Evolutionary conservation across 2,797 vertebrate genomes (phyloP), one percentile per base, ranked within the genome.

Genomic region (Amphiprion clarkii): DNA sequence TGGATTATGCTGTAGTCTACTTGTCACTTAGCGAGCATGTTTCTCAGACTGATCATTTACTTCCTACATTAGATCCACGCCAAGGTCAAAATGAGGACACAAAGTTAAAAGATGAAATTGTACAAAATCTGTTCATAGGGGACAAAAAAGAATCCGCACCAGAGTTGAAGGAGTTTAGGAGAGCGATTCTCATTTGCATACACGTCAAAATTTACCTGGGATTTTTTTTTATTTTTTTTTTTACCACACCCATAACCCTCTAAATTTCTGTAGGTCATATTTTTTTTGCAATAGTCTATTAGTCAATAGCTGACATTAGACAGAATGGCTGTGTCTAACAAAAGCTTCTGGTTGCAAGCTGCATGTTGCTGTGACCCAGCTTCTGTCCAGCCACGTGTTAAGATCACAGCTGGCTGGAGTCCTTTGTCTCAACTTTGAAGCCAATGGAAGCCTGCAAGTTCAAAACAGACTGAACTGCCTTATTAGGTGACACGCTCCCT

Each of bases 391-490:
- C 68, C 84, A 85, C 33, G 61, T 82, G 70, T 81, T 63, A 5
- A 17, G 17, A 61, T 62, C 54, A 27, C 73, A 85, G 67, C 81
- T 81, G 77, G 74, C 49, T 69, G 19, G 11, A 31, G 36, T 70
- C 61, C 61, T 78, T 82, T 86, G 81, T 88, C 77, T 31, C 40
- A 33, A n/a, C 57, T 64, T 54, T 66, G 33, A 17, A 59, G 61
- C 54, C 48, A 23, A 70, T 14, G 48, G 63, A 13, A 74, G 75
- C 72, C 13, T 21, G 16, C 21, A 51, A 54, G 55, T 14, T 46
- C 56, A 57, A 72, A 76, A 66, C 13, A 25, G 52, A 17, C 54
- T 19, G 25, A 54, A 19, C 10, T 61, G 63, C 44, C 11, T 48
- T 63, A 65, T 63, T 14, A 42, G 49, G 27, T 13, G 51, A 11